Evolutionary conservation across 2,888 invertebrate species (phyloP).

Genomic region (Diarsia mendica): DNA sequence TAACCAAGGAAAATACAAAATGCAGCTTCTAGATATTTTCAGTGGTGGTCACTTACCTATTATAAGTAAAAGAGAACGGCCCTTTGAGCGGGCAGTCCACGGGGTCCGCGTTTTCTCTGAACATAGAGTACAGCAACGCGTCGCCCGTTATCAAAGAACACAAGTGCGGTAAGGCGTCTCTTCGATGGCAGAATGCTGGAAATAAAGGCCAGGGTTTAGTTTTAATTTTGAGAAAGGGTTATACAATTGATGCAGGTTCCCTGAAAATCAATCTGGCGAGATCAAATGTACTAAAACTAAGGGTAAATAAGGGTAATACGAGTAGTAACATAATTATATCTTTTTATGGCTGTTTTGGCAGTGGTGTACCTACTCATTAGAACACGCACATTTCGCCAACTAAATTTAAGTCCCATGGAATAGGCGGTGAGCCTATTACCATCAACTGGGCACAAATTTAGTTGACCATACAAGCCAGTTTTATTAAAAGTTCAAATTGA

Average conservation of each 20-base stretch:
- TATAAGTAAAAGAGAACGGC: constrained; percentile 98
- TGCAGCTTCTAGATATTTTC: background rate
- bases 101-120: constrained; percentile 96
- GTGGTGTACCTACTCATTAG: no score
- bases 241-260: background rate
- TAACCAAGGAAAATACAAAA: background rate
- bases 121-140: constrained; percentile 96
- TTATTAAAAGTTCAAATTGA: background rate
- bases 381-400: no score
- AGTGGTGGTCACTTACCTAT: constrained; percentile 85
- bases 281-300: no score
- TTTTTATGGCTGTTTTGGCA: background rate
- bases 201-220: constrained; percentile 62
- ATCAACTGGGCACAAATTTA: no score
- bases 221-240: background rate
- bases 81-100: constrained; percentile 96
- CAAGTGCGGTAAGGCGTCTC: constrained; percentile 94
- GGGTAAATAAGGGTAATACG: background rate
- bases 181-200: constrained; percentile 93
- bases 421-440: no score
- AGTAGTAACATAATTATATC: background rate
- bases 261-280: background rate
- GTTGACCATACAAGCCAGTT: background rate
- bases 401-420: no score
- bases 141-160: constrained; percentile 97